phyloP scores from a whole-genome alignment of 2,888 invertebrate genomes.

The Dryobotodes eremita region DNA sequence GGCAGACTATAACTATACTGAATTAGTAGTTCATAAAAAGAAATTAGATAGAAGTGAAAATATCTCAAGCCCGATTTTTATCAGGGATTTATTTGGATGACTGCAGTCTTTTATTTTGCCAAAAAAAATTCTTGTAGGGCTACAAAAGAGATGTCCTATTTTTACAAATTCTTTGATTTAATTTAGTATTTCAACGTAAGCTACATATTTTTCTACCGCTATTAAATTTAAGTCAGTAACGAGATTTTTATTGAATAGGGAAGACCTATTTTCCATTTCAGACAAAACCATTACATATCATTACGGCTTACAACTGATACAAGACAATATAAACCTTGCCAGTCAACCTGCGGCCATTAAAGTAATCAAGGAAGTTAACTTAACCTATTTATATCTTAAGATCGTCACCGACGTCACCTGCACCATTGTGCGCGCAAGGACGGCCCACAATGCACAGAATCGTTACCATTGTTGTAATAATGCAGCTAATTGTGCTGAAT shows the following conservation, averaged over 20 bases:
- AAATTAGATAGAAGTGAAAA: conserved; percentile 29
- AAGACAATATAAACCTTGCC: conserved; percentile 60
- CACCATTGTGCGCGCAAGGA: conserved; percentile 72
- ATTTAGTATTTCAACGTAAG: neutral
- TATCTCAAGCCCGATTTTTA: conserved; percentile 8
- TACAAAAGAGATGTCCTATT: neutral
- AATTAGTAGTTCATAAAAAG: conserved; percentile 38
- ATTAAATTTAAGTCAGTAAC: neutral
- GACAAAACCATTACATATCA: conserved; percentile 45
- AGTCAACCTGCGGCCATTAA: conserved; percentile 58
- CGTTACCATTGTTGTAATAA: conserved; percentile 71
- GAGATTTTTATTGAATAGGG: conserved; percentile 21
- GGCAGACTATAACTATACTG: conserved; percentile 26
- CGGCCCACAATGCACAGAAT: conserved; percentile 69
- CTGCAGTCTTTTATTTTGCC: neutral
- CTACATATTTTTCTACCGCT: neutral
- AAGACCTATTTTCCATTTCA: conserved; percentile 34
- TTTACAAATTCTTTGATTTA: neutral
- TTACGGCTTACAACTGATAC: conserved; percentile 45
- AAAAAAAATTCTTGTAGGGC: neutral
- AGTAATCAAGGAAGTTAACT: conserved; percentile 73
- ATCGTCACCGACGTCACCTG: conserved; percentile 67
- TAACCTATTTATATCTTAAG: conserved; percentile 65
- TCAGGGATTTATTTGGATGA: neutral
- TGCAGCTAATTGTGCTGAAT: conserved; percentile 71